A percentile compares a stretch with the other conserved stretches of the same genome.
Evolutionary conservation across 1,140 invertebrate genomes (phyloP).

Genomic region (Solenopsis invicta): DNA sequence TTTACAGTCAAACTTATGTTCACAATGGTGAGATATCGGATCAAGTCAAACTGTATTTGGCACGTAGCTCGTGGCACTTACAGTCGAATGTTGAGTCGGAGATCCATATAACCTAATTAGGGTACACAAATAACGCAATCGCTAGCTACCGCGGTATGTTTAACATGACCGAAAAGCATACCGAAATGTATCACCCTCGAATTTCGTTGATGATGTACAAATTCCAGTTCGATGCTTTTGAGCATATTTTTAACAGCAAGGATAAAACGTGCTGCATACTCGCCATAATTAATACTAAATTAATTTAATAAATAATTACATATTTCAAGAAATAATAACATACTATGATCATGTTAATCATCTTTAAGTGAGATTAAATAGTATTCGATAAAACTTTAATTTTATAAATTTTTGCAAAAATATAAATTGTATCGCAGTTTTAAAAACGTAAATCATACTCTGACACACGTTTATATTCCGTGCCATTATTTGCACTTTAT

Average conservation of each 20-base stretch:
- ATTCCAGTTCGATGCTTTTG: neutral
- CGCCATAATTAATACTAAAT: neutral
- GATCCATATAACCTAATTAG: conserved; percentile 40
- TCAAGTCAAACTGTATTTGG: conserved; percentile 42
- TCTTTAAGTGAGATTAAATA: neutral
- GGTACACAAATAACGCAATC: conserved; percentile 42
- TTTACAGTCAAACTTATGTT: conserved; percentile 33
- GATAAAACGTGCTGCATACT: neutral
- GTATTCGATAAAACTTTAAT: neutral
- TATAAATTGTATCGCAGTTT: neutral
- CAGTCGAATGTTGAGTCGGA: neutral
- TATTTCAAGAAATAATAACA: neutral
- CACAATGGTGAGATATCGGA: conserved; percentile 24
- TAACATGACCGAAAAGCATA: neutral
- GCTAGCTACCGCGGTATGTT: neutral
- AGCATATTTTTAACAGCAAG: neutral
- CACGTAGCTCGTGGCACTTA: neutral
- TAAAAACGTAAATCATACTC: neutral
- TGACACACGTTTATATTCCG: neutral
- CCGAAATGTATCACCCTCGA: neutral
- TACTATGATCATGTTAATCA: neutral
- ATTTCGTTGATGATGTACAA: conserved; percentile 1
- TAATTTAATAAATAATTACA: conserved; percentile 2
- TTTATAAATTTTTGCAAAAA: neutral
- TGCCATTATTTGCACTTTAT: neutral